Conservation (phyloP, 2,113 vertebrate genomes). For the Ranitomeya imitator region DNA sequence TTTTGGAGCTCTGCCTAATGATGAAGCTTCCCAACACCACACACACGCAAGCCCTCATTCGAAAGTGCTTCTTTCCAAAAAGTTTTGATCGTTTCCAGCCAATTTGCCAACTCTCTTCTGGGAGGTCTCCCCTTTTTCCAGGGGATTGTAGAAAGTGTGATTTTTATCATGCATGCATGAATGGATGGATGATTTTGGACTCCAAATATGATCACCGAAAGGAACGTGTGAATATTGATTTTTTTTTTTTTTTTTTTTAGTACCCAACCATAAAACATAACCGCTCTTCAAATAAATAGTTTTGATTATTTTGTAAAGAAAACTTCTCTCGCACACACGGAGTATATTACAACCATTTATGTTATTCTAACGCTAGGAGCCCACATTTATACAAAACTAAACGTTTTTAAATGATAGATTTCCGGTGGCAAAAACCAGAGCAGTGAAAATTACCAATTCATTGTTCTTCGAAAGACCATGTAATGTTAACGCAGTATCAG, state of each 20-base stretch:
- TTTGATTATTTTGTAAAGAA: neutral
- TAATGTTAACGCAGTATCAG: neutral
- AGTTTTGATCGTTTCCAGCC: too few species aligned
- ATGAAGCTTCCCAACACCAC: too few species aligned
- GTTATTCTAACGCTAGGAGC: neutral
- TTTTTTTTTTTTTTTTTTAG: neutral
- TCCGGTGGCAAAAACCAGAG: neutral
- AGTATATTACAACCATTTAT: slow-evolving; percentile 9
- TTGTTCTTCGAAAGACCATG: neutral
- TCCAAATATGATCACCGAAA: too few species aligned
- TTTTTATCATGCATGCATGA: too few species aligned
- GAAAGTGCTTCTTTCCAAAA: too few species aligned
- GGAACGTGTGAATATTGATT: neutral
- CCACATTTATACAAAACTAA: slow-evolving; percentile 5
- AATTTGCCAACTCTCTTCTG: too few species aligned
- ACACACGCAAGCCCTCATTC: too few species aligned
- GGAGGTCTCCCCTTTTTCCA: too few species aligned
- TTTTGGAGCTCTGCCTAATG: too few species aligned
- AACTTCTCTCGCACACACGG: neutral
- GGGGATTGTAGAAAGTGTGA: too few species aligned
- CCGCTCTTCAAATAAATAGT: neutral
- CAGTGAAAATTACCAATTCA: slow-evolving; percentile 6
- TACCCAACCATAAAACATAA: neutral
- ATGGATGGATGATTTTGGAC: too few species aligned
- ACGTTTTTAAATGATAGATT: slow-evolving; percentile 6